phyloP scores from a whole-genome alignment of 2,888 invertebrate genomes.

The Notocelia uddmanniana region DNA sequence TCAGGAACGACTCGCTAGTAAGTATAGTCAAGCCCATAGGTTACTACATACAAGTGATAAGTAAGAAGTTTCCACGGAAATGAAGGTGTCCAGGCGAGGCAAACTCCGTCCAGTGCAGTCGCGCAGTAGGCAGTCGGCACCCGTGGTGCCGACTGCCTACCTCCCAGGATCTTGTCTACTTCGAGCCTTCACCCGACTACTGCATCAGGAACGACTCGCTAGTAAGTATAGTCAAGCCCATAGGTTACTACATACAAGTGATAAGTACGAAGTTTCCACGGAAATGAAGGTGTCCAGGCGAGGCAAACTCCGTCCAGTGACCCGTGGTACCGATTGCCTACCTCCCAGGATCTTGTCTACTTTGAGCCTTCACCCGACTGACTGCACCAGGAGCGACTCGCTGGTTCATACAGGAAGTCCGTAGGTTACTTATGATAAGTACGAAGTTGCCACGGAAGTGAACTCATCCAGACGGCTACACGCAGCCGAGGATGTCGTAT shows the following conservation, averaged over 20 bases:
- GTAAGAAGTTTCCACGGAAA: neutral
- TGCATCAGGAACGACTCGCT: conserved; percentile 91
- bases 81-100: neutral
- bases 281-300: neutral
- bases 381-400: conserved; percentile 91
- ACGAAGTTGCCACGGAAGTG: neutral
- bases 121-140: no score
- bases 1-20: conserved; percentile 88
- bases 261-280: neutral
- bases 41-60: neutral
- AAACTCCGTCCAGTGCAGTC: conserved; percentile 71
- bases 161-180: conserved; percentile 96
- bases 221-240: conserved; percentile 57
- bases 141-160: conserved; percentile 93
- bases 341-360: conserved; percentile 96
- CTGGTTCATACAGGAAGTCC: conserved; percentile 59
- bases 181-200: conserved; percentile 98
- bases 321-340: conserved; percentile 92
- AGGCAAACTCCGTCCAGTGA: conserved; percentile 75
- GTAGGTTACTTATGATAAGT: neutral
- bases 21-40: conserved; percentile 22
- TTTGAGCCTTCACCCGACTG: conserved; percentile 87
- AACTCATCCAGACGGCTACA: neutral
- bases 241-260: neutral
- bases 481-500: neutral